These are phyloP conservation scores for Ornithoptera alexandrae DNA, from an alignment of 2,888 invertebrate species.

Conservation along the genomic window DNA sequence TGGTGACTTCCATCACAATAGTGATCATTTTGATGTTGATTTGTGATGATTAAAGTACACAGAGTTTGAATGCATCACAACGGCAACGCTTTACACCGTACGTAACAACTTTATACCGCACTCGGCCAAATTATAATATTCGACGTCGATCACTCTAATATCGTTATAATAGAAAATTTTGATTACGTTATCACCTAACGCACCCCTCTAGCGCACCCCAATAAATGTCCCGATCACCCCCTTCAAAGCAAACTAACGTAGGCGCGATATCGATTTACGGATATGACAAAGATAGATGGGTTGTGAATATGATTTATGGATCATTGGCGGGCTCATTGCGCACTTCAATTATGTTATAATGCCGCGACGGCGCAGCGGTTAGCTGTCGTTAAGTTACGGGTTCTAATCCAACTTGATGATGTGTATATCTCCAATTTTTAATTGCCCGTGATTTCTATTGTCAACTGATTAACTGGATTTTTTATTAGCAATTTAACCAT, in stretches of 20 bases:
- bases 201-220: conserved; percentile 12
- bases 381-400: background rate
- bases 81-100: too few relatives aligned
- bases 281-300: conserved; percentile 17
- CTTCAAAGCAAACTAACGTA: conserved; percentile 22
- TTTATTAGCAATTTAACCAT: too few relatives aligned
- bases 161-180: conserved; percentile 15
- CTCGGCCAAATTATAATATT: background rate
- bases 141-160: conserved; percentile 9
- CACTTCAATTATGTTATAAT: conserved; percentile 1
- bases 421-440: too few relatives aligned
- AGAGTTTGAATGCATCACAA: too few relatives aligned
- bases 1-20: too few relatives aligned
- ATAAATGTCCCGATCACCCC: conserved; percentile 25
- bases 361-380: background rate
- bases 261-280: conserved; percentile 24
- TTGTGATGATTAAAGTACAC: too few relatives aligned
- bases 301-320: conserved; percentile 19
- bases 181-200: conserved; percentile 23
- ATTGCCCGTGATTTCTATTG: too few relatives aligned
- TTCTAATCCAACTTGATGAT: background rate
- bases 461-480: too few relatives aligned
- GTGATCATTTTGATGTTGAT: too few relatives aligned
- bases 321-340: background rate
- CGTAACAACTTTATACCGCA: too few relatives aligned